Percentiles rank a stretch among this genome's conserved stretches.
Conservation (phyloP, 92 coral and sea anemone genomes). For the Parazoanthus swiftii region DNA sequence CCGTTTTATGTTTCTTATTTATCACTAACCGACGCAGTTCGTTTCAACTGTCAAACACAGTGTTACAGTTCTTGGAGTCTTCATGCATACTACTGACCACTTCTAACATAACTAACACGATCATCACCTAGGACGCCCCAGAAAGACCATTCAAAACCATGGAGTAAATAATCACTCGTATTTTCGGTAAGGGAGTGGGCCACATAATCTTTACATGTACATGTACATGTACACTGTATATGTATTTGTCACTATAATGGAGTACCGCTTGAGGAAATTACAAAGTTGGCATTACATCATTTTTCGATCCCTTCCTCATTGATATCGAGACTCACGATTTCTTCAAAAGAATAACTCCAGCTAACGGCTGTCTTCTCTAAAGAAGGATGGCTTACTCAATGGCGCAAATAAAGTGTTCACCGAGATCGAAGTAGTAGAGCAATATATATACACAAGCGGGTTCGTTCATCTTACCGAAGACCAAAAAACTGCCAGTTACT, state of each 20-base stretch:
- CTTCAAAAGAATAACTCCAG: background rate
- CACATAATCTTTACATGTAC: too few relatives aligned
- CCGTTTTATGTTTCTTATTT: background rate
- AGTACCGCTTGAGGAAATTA: too few relatives aligned
- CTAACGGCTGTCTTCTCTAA: background rate
- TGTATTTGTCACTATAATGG: too few relatives aligned
- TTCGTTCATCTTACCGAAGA: background rate
- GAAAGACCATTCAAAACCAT: background rate
- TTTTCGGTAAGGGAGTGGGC: too few relatives aligned
- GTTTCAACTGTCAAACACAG: background rate
- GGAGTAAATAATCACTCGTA: too few relatives aligned
- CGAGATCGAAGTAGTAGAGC: background rate
- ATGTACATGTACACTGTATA: too few relatives aligned
- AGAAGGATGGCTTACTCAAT: background rate
- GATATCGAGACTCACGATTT: background rate
- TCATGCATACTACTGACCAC: background rate
- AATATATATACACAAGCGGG: background rate
- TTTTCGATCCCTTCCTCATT: background rate
- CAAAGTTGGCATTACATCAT: too few relatives aligned
- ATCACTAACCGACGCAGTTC: background rate
- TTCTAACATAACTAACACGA: background rate
- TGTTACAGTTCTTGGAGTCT: background rate
- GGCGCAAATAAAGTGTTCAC: background rate
- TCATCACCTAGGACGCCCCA: background rate
- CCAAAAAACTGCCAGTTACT: background rate